Base-by-base conservation (phyloP, 2,888 invertebrate genomes). In the Buathra laborator region DNA sequence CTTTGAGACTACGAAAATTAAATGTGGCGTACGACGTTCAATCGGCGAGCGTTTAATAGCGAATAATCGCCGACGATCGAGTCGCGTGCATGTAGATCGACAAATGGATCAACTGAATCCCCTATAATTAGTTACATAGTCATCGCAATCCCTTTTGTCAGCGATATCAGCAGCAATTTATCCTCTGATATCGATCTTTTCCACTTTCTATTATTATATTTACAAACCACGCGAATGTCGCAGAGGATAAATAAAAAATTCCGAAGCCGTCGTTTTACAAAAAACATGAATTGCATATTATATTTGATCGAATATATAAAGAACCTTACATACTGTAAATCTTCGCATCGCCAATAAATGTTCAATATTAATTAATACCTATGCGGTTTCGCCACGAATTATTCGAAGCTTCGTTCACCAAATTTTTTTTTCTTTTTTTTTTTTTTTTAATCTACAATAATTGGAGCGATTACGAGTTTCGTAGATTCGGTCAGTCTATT, bases 261-360 rank as follows among this genome's bases (percentile, higher is more conserved):
- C 24, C 24, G 24, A 24, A 24, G 24, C 24, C 24, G 24, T 24
- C 3, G 24, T 82, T 71, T 81, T 92, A 92, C 92, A 90, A 92
- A 92, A 90, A 92, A 92, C 92, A 92, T 92, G 89, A 90, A 92
- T 92, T 90, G 88, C 89, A 89, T 92, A 90, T 91, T 90, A 89
- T 92, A 92, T 87, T 92, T 91, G 88, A 91, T 88, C 87, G 87
- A 89, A 88, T 88, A 88, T 90, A 91, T 91, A 91, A 92, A 92
- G 89, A 85, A 88, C 89, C 56, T 91, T 91, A 92, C 78, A 81
- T 70, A 46, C 86, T 84, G 89, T 84, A 64, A 82, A 82, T 71
- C 59, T 79, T 77, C 82, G 64, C 77, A 76, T 87, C 88, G 86
- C 86, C 86, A 86, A 88, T 89, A 85, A 88, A 89, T 89, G 87